Percentiles rank a stretch among this genome's conserved stretches.
Evolutionary conservation across 2,888 invertebrate genomes (phyloP).

Genomic region (Lasioglossum pauxillum): DNA sequence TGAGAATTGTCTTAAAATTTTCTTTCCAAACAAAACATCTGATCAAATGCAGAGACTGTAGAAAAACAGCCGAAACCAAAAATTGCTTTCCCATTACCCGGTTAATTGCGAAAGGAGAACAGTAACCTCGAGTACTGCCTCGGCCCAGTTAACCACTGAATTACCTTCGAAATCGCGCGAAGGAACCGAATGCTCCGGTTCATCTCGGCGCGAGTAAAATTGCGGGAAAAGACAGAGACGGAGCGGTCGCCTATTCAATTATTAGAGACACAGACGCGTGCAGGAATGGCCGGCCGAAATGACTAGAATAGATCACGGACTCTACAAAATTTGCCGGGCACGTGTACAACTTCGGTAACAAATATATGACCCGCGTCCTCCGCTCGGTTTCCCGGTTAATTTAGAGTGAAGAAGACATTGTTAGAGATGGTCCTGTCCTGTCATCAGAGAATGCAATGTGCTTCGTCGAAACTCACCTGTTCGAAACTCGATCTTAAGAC

Average conservation of each 20-base stretch:
- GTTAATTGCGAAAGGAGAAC: conserved; percentile 16
- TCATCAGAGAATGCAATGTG: not conserved
- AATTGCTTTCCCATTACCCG: conserved; percentile 8
- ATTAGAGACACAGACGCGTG: conserved; percentile 48
- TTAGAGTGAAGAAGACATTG: conserved; percentile 25
- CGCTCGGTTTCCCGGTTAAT: conserved; percentile 27
- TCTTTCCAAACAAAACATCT: not conserved
- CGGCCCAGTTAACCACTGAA: conserved; percentile 24
- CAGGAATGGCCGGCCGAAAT: conserved; percentile 32
- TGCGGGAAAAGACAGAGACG: not conserved
- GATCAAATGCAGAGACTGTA: not conserved
- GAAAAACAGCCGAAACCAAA: not conserved
- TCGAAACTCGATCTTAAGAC: not conserved
- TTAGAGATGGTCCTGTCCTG: conserved; percentile 16
- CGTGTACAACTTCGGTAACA: conserved; percentile 39
- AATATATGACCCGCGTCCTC: conserved; percentile 1
- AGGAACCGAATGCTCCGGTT: not conserved
- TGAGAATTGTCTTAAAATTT: not conserved
- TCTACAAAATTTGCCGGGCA: conserved; percentile 40
- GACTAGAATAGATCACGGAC: conserved; percentile 63
- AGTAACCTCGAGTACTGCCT: conserved; percentile 15
- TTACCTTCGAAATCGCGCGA: conserved; percentile 24
- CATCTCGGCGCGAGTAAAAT: not conserved
- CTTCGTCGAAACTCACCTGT: not conserved
- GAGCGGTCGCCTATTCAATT: conserved; percentile 41